phyloP scores from a whole-genome alignment of 2,113 vertebrate genomes.

The Ailurus styani region DNA sequence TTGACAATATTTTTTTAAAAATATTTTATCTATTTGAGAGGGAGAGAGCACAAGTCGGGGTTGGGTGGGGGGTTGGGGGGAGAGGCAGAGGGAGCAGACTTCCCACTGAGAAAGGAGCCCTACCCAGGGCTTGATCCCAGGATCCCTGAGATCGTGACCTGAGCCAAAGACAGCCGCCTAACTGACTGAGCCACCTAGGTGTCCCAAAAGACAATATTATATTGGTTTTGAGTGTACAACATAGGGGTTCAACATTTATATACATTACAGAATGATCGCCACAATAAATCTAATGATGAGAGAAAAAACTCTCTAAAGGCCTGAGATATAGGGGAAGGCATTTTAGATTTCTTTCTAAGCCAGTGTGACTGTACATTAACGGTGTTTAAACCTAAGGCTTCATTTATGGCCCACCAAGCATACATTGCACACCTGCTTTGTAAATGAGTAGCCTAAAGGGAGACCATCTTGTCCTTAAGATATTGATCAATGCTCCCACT shows the following conservation, averaged over 20 bases:
- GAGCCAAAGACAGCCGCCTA: background rate
- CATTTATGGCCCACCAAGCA: background rate
- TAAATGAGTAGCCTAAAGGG: background rate
- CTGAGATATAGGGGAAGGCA: background rate
- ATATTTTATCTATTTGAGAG: background rate
- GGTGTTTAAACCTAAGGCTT: background rate
- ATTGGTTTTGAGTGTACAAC: background rate
- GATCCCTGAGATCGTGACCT: background rate
- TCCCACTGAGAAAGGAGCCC: background rate
- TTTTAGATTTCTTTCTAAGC: background rate
- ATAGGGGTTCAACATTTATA: background rate
- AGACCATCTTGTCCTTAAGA: background rate
- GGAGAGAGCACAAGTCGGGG: background rate
- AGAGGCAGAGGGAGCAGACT: background rate
- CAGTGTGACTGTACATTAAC: background rate
- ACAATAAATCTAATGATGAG: background rate
- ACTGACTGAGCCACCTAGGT: background rate
- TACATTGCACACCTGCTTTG: background rate
- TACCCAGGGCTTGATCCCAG: background rate
- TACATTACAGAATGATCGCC: background rate
- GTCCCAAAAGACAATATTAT: background rate
- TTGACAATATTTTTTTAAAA: too few species aligned
- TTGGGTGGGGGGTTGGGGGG: background rate
- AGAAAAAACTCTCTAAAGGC: background rate
- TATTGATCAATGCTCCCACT: background rate